Evolutionary conservation across 2,888 invertebrate genomes (phyloP), one percentile per base, ranked within the genome.

Genomic region (Perizoma flavofasciatum): DNA sequence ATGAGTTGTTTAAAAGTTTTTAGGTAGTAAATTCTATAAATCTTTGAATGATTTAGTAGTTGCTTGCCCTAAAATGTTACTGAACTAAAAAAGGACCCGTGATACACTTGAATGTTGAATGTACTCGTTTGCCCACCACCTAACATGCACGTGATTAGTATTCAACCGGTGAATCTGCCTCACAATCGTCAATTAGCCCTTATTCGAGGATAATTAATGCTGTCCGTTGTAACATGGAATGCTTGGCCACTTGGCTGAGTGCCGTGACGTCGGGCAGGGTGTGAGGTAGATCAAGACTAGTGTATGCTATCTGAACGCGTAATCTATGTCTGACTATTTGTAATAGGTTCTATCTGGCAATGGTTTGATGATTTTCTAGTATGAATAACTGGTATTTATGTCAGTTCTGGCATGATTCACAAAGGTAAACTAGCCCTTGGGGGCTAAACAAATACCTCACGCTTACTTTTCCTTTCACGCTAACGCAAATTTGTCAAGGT

Each of bases 181-280:
- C 37, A 63, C 63, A 64, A 61, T 61, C 37, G 58, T 46, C 54
- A 55, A 61, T 64, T 64, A 64, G 58, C 43, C 58, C 60, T 58
- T 61, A 55, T 57, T 55, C 43, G 51, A 55, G 11, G 34, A 43
- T 44, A 56, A 63, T 63, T 63, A 59, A 41, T 56, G 56, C 49
- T 10, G 35, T 41, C 41, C 41, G 41, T 41, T 41, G 41, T 44
- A 44, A 44, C 22, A 22, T 22, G 5, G 37, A 6, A 37, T 3
- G 10, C 8, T 52, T 22, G 33, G 22, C n/a, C 49, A 46, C 45
- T 52, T 43, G 50, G 32, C 50, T 11, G n/a, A 33, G 46, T 46
- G 46, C 11, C 5, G 47, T 54, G 45, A 49, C 39, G 49, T 46
- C 7, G 50, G 4, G 33, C 48, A n/a, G 32, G 32, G 45, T 35